phyloP scores from a whole-genome alignment of 2,797 vertebrate species.

The Sardinella longiceps region DNA sequence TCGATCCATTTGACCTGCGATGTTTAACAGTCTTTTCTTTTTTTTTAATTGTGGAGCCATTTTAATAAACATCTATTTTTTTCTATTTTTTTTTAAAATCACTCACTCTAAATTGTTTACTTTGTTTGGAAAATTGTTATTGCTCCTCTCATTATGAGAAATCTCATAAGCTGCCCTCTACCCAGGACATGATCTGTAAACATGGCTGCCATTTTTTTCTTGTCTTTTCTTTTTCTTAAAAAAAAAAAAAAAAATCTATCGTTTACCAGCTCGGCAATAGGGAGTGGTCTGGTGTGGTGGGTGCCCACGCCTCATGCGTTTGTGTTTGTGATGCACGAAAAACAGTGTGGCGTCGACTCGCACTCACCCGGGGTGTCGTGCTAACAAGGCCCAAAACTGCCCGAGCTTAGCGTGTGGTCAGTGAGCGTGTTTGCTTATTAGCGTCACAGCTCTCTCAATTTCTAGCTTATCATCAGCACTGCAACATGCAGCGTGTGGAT shows the following conservation, averaged over 20 bases:
- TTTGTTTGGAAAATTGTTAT: neutral
- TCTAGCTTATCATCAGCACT: neutral
- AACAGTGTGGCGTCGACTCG: neutral
- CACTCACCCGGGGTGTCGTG: neutral
- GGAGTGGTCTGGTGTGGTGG: neutral
- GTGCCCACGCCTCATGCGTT: neutral
- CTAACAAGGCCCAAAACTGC: constrained; percentile 3
- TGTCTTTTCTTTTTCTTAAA: too few species aligned
- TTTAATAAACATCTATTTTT: neutral
- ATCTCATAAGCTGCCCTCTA: neutral
- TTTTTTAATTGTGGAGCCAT: neutral
- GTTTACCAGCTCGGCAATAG: neutral
- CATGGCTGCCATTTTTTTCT: neutral
- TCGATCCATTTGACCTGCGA: neutral
- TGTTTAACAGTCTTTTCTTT: neutral
- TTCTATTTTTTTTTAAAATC: neutral
- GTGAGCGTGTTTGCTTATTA: constrained; percentile 6
- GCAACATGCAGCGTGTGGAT: neutral
- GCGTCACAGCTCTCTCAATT: constrained; percentile 15
- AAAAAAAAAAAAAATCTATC: too few species aligned
- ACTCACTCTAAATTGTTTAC: neutral
- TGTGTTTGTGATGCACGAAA: neutral
- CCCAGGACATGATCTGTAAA: neutral
- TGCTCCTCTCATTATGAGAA: neutral
- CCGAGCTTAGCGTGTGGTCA: constrained; percentile 18